Evolutionary conservation across 2,888 invertebrate species (phyloP).

Genomic region (Cheilosia pagana): DNA sequence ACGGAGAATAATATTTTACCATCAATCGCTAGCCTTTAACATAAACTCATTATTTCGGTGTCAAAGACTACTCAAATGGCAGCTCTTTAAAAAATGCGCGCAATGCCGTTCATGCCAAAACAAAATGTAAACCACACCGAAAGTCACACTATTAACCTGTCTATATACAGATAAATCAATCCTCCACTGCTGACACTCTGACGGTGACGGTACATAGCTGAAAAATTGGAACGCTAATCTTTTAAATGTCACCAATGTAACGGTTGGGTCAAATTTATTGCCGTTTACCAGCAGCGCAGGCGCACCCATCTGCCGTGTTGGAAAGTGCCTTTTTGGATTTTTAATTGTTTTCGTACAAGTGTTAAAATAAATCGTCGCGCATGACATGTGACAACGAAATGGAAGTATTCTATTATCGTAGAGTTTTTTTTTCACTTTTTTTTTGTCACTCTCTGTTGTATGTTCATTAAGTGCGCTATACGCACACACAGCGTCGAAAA

Average conservation of each 20-base stretch:
- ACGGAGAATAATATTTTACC: too few relatives aligned
- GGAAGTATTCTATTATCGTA: slow-evolving; percentile 31
- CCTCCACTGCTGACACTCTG: not conserved
- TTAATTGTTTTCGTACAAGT: not conserved
- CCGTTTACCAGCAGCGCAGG: not conserved
- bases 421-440: not conserved
- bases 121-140: slow-evolving; percentile 5
- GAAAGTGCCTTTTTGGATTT: not conserved
- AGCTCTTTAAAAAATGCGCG: not conserved
- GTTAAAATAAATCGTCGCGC: slow-evolving; percentile 3
- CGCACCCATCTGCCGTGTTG: not conserved
- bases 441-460: not conserved
- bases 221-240: slow-evolving; percentile 2
- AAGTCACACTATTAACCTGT: slow-evolving; percentile 14
- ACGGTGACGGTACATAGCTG: not conserved
- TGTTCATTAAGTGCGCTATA: slow-evolving; percentile 22
- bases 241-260: slow-evolving; percentile 22
- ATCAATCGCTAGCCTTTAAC: too few relatives aligned
- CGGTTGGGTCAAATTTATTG: slow-evolving; percentile 2
- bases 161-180: slow-evolving; percentile 17
- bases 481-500: slow-evolving; percentile 50
- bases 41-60: too few relatives aligned
- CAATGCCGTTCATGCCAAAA: slow-evolving; percentile 16
- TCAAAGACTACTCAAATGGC: too few relatives aligned
- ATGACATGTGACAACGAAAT: slow-evolving; percentile 6